A percentile compares a stretch with the other conserved stretches of the same genome.
Conservation (phyloP, 2,888 invertebrate genomes). For the Erpobdella octoculata region DNA sequence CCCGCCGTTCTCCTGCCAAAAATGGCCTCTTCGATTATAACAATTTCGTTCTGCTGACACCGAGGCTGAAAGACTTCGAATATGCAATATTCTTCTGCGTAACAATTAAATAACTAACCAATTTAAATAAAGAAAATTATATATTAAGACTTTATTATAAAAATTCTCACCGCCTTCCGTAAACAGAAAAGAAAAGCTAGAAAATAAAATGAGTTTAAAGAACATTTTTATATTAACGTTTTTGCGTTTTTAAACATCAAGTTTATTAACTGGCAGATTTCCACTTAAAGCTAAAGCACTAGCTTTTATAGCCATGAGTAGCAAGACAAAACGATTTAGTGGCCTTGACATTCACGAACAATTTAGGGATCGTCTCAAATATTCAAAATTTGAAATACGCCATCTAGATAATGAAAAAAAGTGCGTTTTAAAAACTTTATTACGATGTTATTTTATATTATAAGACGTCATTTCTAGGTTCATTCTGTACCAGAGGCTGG, state of each 20-base stretch:
- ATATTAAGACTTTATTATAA: not conserved
- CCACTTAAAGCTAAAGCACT: too few species aligned
- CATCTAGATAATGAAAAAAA: not conserved
- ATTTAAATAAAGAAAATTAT: not conserved
- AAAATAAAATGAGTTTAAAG: too few species aligned
- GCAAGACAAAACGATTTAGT: too few species aligned
- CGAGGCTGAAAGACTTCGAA: constrained; percentile 15
- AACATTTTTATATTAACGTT: not conserved
- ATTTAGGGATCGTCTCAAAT: not conserved
- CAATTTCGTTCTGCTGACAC: not conserved
- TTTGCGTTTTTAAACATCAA: not conserved
- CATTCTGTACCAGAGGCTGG: constrained; percentile 13
- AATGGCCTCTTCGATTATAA: not conserved
- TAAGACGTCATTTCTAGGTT: not conserved
- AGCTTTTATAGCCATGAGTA: too few species aligned
- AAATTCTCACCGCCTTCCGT: not conserved
- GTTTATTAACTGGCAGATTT: too few species aligned
- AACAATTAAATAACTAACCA: too few species aligned
- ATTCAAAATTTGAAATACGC: not conserved
- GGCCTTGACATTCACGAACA: too few species aligned
- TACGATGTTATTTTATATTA: too few species aligned
- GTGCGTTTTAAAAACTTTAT: not conserved
- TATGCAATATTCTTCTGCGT: constrained; percentile 13
- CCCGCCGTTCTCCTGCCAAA: constrained; percentile 13
- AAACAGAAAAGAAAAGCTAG: too few species aligned